Evolutionary conservation across 2,797 vertebrate genomes (phyloP).

Genomic region (Luscinia luscinia): DNA sequence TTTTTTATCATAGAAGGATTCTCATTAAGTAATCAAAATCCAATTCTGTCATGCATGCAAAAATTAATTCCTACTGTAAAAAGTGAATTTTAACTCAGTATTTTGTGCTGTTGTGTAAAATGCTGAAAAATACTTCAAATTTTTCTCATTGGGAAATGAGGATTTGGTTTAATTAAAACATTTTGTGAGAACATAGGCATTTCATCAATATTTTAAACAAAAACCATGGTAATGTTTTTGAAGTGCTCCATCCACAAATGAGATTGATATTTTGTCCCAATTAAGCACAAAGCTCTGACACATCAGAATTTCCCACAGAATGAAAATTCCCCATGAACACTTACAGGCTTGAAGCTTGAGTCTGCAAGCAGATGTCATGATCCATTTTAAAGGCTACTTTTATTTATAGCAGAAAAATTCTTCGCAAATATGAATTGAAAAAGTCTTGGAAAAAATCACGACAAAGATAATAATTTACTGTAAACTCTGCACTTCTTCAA

Average conservation of each 20-base stretch:
- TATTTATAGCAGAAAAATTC: neutral
- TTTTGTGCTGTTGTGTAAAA: slow-evolving; percentile 14
- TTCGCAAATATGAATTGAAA: neutral
- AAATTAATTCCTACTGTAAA: slow-evolving; percentile 29
- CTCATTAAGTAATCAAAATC: neutral
- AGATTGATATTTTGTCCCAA: slow-evolving; percentile 39
- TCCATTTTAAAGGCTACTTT: neutral
- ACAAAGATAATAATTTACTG: neutral
- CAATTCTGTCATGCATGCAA: neutral
- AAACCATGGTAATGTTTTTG: slow-evolving; percentile 13
- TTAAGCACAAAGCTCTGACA: slow-evolving; percentile 26
- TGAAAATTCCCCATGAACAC: neutral
- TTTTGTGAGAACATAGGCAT: slow-evolving; percentile 29
- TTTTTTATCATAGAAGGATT: neutral
- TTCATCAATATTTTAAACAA: slow-evolving; percentile 67
- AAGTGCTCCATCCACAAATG: slow-evolving; percentile 24
- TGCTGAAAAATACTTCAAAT: neutral
- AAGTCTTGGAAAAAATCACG: neutral
- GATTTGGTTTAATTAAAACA: slow-evolving; percentile 41
- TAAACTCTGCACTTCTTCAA: neutral
- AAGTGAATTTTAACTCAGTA: slow-evolving; percentile 13
- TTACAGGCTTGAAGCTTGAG: neutral
- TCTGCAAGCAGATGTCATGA: neutral
- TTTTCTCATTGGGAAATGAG: slow-evolving; percentile 43
- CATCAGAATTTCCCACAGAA: neutral